Conservation (phyloP, 2,113 vertebrate species). For the Microcebus murinus region DNA sequence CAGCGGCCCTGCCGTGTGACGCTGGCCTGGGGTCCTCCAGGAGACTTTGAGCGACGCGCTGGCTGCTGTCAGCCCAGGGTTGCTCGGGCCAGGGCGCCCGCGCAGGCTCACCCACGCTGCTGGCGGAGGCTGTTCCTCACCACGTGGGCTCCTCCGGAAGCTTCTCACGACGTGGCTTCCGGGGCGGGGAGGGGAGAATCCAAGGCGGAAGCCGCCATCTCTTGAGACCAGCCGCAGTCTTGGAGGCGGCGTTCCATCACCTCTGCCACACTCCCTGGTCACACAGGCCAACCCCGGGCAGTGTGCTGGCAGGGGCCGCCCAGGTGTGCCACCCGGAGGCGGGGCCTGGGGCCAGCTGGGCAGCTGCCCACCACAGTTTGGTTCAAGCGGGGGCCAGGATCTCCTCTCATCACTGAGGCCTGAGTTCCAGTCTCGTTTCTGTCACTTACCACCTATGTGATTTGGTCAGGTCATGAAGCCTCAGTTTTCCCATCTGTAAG, state of each 20-base stretch:
- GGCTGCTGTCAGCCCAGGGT: background rate
- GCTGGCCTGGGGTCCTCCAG: background rate
- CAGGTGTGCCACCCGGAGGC: background rate
- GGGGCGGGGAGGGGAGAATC: too few species aligned
- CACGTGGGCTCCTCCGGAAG: background rate
- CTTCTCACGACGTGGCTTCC: background rate
- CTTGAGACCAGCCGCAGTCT: background rate
- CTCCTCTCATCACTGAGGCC: too few species aligned
- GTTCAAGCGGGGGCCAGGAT: background rate
- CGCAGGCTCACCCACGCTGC: background rate
- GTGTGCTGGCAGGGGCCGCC: background rate
- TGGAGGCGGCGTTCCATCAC: background rate
- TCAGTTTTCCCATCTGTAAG: background rate
- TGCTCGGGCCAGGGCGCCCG: fast-evolving
- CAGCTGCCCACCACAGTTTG: background rate
- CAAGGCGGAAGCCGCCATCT: background rate
- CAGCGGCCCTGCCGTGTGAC: background rate
- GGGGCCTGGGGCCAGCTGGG: background rate
- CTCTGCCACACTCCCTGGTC: background rate
- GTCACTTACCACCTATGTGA: background rate
- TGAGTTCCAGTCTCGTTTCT: background rate
- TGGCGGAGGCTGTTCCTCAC: background rate
- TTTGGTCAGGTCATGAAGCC: background rate
- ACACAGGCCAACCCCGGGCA: background rate
- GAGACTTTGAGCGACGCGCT: fast-evolving